Base-by-base conservation (phyloP, 2,888 invertebrate genomes). In the Baronia brevicornis region DNA sequence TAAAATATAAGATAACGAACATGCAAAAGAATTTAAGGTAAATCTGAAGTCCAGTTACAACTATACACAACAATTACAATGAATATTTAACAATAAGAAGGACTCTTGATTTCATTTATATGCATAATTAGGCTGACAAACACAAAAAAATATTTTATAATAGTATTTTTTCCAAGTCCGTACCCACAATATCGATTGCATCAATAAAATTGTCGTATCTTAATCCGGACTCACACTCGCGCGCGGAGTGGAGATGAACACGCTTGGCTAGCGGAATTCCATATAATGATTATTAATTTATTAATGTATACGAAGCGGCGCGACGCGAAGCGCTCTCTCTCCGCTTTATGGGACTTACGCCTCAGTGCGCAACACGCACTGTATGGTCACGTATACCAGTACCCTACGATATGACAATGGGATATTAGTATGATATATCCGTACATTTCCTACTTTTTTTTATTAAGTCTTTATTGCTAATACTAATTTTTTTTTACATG, bases 201-300 rank as follows among this genome's bases (percentile, higher is more conserved):
- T 35, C 37, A 32, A 37, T 36, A 39, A 41, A 45, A 46, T 39
- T 38, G 24, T 33, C 12, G 10, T 28, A 30, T 29, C 24, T 30
- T 24, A 28, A 27, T 38, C 34, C 13, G 28, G 32, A 41, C 40
- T 42, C 42, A 39, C 38, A 31, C 38, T 44, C 28, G 28, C 17
- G 18, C 38, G 35, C 27, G 28, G 31, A 15, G 22, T 27, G 18
- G 33, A 38, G 48, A 44, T n/a, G n/a, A 41, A 39, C 36, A 41
- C 43, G 46, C 44, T 31, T 36, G 54, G 55, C 60, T 70, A 72
- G 74, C 70, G 79, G 79, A 78, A 79, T 80, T 79, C 69, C 78
- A 73, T 77, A 77, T 71, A 73, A 75, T 74, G 67, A 75, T 79
- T 72, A 79, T 80, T 80, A 80, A 80, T 82, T 80, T 80, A 82